Evolutionary conservation across 2,888 invertebrate species (phyloP).

Genomic region (Acrobasis suavella): DNA sequence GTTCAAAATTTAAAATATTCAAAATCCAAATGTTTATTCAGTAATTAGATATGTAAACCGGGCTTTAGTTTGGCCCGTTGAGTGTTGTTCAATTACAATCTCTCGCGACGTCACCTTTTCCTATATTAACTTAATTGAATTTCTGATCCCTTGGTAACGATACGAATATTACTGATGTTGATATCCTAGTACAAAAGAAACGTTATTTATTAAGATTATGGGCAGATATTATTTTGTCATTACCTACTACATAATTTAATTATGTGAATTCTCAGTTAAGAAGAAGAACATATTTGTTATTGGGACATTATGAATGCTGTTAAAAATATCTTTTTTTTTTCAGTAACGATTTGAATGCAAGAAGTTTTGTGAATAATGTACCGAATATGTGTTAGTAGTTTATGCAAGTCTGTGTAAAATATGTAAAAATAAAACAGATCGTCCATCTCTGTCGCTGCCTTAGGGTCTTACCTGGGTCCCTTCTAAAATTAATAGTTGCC

Average conservation of each 20-base stretch:
- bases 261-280: neutral
- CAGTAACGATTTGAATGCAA: no score
- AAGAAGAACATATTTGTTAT: no score
- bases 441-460: neutral
- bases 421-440: neutral
- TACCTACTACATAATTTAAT: neutral
- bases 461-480: slow-evolving; percentile 4
- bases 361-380: no score
- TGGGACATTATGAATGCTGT: no score
- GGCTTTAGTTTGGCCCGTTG: no score
- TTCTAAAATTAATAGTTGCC: slow-evolving; percentile 5
- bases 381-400: no score
- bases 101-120: neutral
- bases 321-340: no score
- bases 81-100: neutral
- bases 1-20: no score
- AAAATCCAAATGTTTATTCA: no score
- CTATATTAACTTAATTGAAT: neutral
- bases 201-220: neutral
- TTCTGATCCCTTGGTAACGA: neutral
- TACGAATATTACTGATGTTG: neutral
- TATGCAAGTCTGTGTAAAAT: neutral
- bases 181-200: slow-evolving; percentile 1
- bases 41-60: no score
- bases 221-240: no score